phyloP scores from a whole-genome alignment of 2,113 vertebrate genomes.

The Eretmochelys imbricata region DNA sequence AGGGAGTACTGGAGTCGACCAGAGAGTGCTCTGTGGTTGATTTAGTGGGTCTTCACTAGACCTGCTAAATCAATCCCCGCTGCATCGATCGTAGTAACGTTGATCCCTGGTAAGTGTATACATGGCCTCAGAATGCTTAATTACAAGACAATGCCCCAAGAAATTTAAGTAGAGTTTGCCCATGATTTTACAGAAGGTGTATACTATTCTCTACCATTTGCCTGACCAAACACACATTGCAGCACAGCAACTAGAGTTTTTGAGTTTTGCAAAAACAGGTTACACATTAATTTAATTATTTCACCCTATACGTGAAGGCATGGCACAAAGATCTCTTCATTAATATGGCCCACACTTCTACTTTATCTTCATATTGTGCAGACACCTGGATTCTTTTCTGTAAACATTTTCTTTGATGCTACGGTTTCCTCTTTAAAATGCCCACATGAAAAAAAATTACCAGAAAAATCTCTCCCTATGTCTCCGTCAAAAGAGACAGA shows the following conservation, averaged over 20 bases:
- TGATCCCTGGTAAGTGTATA: too few relatives aligned
- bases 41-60: too few relatives aligned
- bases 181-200: slow-evolving; percentile 68
- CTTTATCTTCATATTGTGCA: not conserved
- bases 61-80: too few relatives aligned
- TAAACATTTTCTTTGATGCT: not conserved
- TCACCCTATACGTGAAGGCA: not conserved
- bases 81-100: too few relatives aligned
- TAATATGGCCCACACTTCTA: not conserved
- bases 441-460: not conserved
- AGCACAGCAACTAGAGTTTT: slow-evolving; percentile 35
- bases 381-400: not conserved
- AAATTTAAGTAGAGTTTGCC: slow-evolving; percentile 73
- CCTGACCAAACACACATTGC: slow-evolving; percentile 64
- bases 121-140: slow-evolving; percentile 48
- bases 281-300: slow-evolving; percentile 40
- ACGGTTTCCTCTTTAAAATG: not conserved
- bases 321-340: not conserved
- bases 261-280: slow-evolving; percentile 45
- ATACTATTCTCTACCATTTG: slow-evolving; percentile 69
- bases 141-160: slow-evolving; percentile 68
- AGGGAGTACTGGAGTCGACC: too few relatives aligned
- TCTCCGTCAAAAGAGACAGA: not conserved
- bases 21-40: too few relatives aligned
- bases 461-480: not conserved